Evolutionary conservation across 2,113 vertebrate genomes (phyloP).

Genomic region (Pteronura brasiliensis): DNA sequence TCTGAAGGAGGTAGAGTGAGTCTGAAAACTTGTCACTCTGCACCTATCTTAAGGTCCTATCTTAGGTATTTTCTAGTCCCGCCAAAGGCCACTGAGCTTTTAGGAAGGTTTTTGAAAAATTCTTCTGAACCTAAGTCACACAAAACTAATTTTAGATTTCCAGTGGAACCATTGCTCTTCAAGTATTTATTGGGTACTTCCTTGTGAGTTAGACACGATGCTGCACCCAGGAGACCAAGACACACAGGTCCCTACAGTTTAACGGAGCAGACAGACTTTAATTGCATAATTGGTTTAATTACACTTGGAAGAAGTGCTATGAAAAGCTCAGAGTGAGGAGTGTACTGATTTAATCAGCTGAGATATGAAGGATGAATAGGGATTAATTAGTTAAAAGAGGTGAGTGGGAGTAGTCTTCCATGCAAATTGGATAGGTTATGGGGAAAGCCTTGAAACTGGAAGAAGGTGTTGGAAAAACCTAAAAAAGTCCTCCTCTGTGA

Average conservation of each 20-base stretch:
- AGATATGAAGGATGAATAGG: conserved; percentile 34
- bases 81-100: neutral
- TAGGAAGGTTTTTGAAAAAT: neutral
- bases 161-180: neutral
- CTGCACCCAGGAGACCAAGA: conserved; percentile 8
- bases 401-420: conserved; percentile 1
- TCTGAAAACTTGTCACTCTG: neutral
- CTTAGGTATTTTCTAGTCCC: neutral
- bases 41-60: neutral
- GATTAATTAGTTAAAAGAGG: conserved; percentile 47
- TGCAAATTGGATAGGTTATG: neutral
- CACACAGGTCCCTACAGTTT: neutral
- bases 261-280: conserved; percentile 20
- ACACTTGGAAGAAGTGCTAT: conserved; percentile 24
- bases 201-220: neutral
- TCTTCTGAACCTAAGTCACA: neutral
- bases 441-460: neutral
- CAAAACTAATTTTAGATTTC: neutral
- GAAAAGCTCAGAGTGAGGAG: neutral
- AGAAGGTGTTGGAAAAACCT: neutral
- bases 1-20: neutral
- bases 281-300: conserved; percentile 66
- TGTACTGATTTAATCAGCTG: conserved; percentile 23
- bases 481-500: neutral
- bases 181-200: conserved; percentile 9